Conservation (phyloP, 2,113 vertebrate genomes). For the Dicaeum eximium region DNA sequence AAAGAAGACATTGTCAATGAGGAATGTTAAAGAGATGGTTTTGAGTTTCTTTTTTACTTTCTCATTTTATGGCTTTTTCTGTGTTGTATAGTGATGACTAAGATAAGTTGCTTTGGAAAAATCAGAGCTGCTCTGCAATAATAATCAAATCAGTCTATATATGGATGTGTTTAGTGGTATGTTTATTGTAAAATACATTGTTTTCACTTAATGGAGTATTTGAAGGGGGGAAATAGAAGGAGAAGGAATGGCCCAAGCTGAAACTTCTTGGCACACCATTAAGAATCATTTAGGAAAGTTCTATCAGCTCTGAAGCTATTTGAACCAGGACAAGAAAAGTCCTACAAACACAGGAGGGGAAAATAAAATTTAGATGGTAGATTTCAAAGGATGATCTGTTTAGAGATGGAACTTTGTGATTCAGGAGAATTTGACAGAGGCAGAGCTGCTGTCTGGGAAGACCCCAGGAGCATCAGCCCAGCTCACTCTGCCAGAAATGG, state of each 20-base stretch:
- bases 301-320: background rate
- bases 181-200: conserved; percentile 6
- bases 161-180: background rate
- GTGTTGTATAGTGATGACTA: background rate
- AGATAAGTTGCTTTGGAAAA: conserved; percentile 40
- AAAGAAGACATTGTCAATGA: background rate
- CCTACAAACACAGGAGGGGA: background rate
- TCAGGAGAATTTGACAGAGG: background rate
- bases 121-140: background rate
- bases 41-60: conserved; percentile 33
- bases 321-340: background rate
- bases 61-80: conserved; percentile 2
- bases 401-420: background rate
- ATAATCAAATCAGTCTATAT: conserved; percentile 22
- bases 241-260: background rate
- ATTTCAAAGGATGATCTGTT: background rate
- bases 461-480: background rate
- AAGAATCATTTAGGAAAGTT: background rate
- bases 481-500: background rate
- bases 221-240: background rate
- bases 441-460: background rate
- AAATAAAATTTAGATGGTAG: background rate
- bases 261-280: background rate
- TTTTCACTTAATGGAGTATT: background rate
- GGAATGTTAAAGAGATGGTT: background rate